Evolutionary conservation across 2,113 vertebrate species (phyloP).

Genomic region (Tretioscincus oriximinensis): DNA sequence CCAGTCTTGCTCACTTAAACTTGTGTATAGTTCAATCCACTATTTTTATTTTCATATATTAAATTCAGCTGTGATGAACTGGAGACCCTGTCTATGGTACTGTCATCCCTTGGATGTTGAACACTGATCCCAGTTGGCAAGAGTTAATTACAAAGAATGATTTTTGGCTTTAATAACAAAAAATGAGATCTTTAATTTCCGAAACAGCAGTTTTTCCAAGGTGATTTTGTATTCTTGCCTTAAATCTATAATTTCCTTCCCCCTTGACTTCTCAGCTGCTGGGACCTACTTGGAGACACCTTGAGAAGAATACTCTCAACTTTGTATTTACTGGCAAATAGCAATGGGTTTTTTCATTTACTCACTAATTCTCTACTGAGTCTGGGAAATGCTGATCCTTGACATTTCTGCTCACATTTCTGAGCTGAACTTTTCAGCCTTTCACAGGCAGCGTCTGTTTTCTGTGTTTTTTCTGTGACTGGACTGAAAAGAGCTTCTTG

Average conservation of each 20-base stretch:
- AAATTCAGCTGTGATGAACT: background rate
- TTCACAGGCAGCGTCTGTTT: background rate
- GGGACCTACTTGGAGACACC: background rate
- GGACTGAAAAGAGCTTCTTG: background rate
- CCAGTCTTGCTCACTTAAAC: background rate
- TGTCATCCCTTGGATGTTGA: background rate
- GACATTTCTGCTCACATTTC: background rate
- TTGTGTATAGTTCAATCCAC: background rate
- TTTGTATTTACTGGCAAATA: background rate
- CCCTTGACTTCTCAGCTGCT: no score
- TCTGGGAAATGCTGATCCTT: no score
- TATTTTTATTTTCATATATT: background rate
- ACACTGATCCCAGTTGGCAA: no score
- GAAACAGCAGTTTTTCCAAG: background rate
- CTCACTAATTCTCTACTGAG: background rate
- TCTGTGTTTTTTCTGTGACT: background rate
- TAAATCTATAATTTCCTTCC: background rate
- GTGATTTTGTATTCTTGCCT: background rate
- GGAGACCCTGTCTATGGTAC: background rate
- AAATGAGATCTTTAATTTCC: background rate
- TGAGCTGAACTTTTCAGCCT: background rate
- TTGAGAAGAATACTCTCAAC: background rate
- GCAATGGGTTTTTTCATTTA: background rate
- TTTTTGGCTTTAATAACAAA: background rate
- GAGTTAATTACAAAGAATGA: no score